phyloP scores from a whole-genome alignment of 2,888 invertebrate species.

The Selenia dentaria region DNA sequence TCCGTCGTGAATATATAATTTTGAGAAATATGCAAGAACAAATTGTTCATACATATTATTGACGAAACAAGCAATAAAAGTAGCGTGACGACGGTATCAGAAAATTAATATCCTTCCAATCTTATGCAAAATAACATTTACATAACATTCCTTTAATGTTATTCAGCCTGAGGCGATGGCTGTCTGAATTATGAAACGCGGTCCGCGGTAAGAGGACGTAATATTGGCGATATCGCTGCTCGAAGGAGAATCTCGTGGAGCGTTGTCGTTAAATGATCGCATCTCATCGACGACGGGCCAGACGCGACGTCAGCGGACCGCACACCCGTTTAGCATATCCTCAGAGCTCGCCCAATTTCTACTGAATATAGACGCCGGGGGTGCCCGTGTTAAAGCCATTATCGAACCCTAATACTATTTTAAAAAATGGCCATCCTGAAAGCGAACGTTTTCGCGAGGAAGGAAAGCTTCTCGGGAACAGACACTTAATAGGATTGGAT shows the following conservation, averaged over 20 bases:
- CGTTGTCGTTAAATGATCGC: conserved; percentile 75
- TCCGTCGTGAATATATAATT: neutral
- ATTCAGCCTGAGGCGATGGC: conserved; percentile 56
- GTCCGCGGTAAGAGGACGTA: conserved; percentile 54
- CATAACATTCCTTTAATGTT: conserved; percentile 60
- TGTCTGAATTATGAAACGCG: conserved; percentile 62
- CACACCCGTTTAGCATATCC: conserved; percentile 71
- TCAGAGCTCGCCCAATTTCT: conserved; percentile 64
- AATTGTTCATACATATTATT: conserved; percentile 16
- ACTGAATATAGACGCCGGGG: conserved; percentile 64
- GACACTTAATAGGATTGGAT: conserved; percentile 81
- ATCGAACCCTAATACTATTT: conserved; percentile 79
- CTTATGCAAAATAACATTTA: conserved; percentile 58
- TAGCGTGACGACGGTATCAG: conserved; percentile 25
- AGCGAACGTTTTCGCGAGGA: conserved; percentile 61
- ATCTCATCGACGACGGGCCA: conserved; percentile 58
- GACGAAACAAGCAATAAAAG: conserved; percentile 25
- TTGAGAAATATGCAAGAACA: conserved; percentile 11
- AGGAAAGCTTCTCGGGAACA: conserved; percentile 67
- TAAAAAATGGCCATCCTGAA: conserved; percentile 76
- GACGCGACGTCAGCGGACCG: conserved; percentile 74
- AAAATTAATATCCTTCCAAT: conserved; percentile 45
- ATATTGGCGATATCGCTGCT: conserved; percentile 64
- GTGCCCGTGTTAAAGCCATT: conserved; percentile 71
- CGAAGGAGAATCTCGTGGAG: conserved; percentile 59